Evolutionary conservation across 2,113 vertebrate genomes (phyloP), one percentile per base, ranked within the genome.

Genomic region (Arenaria interpres): DNA sequence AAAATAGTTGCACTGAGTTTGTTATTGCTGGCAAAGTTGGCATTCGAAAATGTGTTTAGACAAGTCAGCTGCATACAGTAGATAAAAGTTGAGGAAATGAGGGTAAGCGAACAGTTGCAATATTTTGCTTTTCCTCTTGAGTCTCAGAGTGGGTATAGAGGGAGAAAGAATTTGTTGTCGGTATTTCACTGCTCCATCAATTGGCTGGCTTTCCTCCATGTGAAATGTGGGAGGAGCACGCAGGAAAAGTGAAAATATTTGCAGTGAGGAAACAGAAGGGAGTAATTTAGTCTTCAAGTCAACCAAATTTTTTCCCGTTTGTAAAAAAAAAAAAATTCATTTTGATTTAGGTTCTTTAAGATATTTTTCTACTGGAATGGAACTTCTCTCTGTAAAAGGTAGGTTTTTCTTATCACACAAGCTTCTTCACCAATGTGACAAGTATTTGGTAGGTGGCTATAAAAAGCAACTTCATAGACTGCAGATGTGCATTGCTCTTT

Each of bases 371-470:
- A 6, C 76, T 50, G 78, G 72, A 80, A 97, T 97, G 96, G 95
- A 97, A 93, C 96, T 98, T 80, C 97, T 98, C 10, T 97, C 83
- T 74, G 41, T 98, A 51, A 97, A 97, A 98, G 97, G 96, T 97
- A 97, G 11, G 95, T 48, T 79, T 94, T 75, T 73, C 48, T 88
- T 80, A 53, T 19, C 2, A 10, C 0, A 1, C 8, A 8, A 53
- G 24, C 25, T 91, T 5, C 15, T 75, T 76, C 14, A 67, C 32
- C 14, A 18, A 3, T 37, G 20, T 62, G 67, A 46, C n/a, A 35
- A 53, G 30, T 84, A 21, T 35, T 80, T 92, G 43, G 33, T 74
- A 64, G 3, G 8, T 89, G 63, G 45, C 37, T 90, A 2, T 54
- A 37, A 66, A 32, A 76, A 69, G 25, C 25, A 46, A 17, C 32